phyloP scores from a whole-genome alignment of 2,113 vertebrate species.

The Lipotes vexillifer region DNA sequence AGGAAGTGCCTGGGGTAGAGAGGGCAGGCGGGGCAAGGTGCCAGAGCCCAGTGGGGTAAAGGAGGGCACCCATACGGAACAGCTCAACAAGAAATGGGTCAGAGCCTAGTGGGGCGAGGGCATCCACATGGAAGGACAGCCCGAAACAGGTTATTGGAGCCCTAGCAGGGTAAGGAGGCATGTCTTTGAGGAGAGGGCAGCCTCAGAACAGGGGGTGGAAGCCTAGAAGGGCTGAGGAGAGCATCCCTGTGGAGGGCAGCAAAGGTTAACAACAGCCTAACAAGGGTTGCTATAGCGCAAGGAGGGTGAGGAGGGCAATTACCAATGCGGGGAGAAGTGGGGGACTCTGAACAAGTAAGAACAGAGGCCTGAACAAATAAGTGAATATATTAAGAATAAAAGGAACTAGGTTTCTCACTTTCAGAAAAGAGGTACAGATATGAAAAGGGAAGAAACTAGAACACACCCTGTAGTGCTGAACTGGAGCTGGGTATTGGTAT shows the following conservation, averaged over 20 bases:
- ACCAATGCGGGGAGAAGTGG: neutral
- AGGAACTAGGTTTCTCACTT: neutral
- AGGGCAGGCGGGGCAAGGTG: neutral
- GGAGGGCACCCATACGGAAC: neutral
- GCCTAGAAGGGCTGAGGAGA: neutral
- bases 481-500: neutral
- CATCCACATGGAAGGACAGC: neutral
- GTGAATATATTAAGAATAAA: no score
- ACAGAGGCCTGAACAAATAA: neutral
- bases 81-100: neutral
- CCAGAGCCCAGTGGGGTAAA: neutral
- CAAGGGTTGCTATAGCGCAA: neutral
- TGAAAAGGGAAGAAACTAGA: neutral
- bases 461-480: neutral
- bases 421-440: neutral
- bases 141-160: no score
- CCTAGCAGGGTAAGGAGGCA: neutral
- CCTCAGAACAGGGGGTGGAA: no score
- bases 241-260: neutral
- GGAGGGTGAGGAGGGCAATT: neutral
- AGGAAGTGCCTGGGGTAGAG: neutral
- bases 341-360: neutral
- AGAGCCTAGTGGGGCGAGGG: neutral
- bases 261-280: neutral
- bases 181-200: neutral